Conservation (phyloP, 1,140 invertebrate genomes). For the Drosophila teissieri region DNA sequence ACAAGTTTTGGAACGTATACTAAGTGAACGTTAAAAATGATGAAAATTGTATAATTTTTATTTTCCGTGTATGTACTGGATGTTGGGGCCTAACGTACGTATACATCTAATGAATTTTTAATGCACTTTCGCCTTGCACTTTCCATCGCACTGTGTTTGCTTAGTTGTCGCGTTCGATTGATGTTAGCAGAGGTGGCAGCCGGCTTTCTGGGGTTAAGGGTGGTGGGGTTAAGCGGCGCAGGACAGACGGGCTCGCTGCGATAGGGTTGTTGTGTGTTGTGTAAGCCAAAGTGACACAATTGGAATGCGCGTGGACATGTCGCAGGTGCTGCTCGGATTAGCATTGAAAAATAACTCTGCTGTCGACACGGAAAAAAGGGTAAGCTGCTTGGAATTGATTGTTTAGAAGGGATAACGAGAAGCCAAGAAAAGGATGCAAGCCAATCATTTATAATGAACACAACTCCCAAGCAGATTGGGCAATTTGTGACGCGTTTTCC, state of each 20-base stretch:
- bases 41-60: too few relatives aligned
- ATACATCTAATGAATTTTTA: conserved; percentile 73
- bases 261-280: conserved; percentile 45
- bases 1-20: too few relatives aligned
- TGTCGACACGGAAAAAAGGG: conserved; percentile 2
- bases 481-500: conserved; percentile 10
- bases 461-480: conserved; percentile 1
- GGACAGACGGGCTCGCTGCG: conserved; percentile 23
- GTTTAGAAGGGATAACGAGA: conserved; percentile 26
- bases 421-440: conserved; percentile 6
- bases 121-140: conserved; percentile 70
- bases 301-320: conserved; percentile 53
- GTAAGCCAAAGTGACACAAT: conserved; percentile 47
- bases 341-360: conserved; percentile 49
- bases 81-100: conserved; percentile 2
- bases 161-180: conserved; percentile 54
- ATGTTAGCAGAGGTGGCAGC: conserved; percentile 25
- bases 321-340: conserved; percentile 40
- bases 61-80: conserved; percentile 5
- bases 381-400: conserved; percentile 25
- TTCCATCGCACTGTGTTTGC: conserved; percentile 46
- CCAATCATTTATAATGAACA: conserved; percentile 33
- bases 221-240: conserved; percentile 4
- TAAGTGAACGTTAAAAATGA: too few relatives aligned
- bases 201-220: conserved; percentile 13